Evolutionary conservation across 2,797 vertebrate genomes (phyloP).

Genomic region (Eospalax fontanierii): DNA sequence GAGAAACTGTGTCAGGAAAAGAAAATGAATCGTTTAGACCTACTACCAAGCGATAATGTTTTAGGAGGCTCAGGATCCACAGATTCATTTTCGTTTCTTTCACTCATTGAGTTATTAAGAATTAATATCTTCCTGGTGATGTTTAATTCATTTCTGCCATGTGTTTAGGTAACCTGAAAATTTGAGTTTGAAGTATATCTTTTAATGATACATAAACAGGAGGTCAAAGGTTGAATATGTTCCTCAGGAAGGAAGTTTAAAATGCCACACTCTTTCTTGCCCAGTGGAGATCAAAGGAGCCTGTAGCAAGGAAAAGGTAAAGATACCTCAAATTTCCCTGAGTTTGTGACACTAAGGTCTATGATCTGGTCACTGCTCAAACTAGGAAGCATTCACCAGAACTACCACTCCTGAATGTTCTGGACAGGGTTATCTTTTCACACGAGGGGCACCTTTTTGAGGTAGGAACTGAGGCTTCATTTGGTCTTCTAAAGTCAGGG

Average conservation of each 20-base stretch:
- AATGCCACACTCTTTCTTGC: not conserved
- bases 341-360: not conserved
- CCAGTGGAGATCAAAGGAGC: not conserved
- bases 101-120: constrained; percentile 60
- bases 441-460: not conserved
- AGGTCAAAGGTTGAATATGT: not conserved
- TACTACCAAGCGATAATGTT: constrained; percentile 13
- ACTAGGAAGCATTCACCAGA: not conserved
- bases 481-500: not conserved
- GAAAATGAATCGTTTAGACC: constrained; percentile 30
- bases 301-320: not conserved
- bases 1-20: constrained; percentile 29
- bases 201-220: constrained; percentile 46
- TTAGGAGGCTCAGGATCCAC: not conserved
- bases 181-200: constrained; percentile 34
- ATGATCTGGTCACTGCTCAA: not conserved
- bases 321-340: not conserved
- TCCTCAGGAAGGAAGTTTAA: constrained; percentile 11
- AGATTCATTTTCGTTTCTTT: constrained; percentile 72
- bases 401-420: not conserved
- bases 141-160: constrained; percentile 64
- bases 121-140: constrained; percentile 55
- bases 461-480: not conserved
- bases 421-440: not conserved
- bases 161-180: constrained; percentile 19